Evolutionary conservation across 2,888 invertebrate species (phyloP), one percentile per base, ranked within the genome.

Genomic region (Microplitis manilae): DNA sequence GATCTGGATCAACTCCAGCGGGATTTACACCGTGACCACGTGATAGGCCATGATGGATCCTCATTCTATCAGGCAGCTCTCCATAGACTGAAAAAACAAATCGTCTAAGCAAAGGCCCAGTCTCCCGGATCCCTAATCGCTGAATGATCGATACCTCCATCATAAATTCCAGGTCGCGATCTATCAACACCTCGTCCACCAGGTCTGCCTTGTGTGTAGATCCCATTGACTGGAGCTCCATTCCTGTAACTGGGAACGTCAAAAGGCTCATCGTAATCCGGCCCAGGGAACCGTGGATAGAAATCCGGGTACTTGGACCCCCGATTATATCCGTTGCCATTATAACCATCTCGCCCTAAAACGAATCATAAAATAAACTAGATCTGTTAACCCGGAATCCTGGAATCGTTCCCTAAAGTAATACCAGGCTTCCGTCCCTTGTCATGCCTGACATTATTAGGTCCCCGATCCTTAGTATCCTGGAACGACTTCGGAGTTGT

Each of bases 181-280:
- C 73, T 76, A 72, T 81, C 83, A 15, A 78, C 74, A 39, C 82
- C 83, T 15, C 78, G 68, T 41, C 69, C 80, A 39, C 77, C 81
- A 20, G 77, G 76, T 67, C 81, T 81, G 60, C 82, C 79, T 68
- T 83, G 84, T 39, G 82, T 82, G 65, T 83, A 84, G 69, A 81
- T 50, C 5, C 83, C 84, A 38, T 76, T 82, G 1, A 85, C 84
- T 17, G 85, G 83, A 13, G 83, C 86, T 4, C 87, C 86, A 74
- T 85, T 87, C 73, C 86, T 81, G 64, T 83, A 85, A 80, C 84
- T 86, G 39, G 86, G 85, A 6, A 82, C 78, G 30, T 86, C 85
- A 15, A 81, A 80, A 2, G 82, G 77, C n/a, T 83, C 80, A 73
- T 82, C 81, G 74, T 82, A 81, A 61, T 85, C 81, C 13, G 81